A percentile compares a stretch with the other conserved stretches of the same genome.
Evolutionary conservation across 2,113 vertebrate genomes (phyloP).

Genomic region (Caracal caracal): DNA sequence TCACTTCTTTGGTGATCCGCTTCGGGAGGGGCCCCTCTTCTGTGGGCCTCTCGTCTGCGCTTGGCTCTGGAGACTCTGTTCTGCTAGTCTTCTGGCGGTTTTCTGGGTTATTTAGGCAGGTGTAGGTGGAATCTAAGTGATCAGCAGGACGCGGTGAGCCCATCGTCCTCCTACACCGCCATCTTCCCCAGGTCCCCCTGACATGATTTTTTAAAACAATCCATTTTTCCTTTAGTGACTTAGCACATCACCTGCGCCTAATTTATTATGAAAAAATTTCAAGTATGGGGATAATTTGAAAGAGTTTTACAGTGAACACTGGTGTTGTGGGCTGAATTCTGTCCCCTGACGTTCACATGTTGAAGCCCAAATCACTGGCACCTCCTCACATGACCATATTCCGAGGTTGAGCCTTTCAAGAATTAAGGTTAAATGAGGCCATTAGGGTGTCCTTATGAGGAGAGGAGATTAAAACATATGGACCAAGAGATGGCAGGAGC

Average conservation of each 20-base stretch:
- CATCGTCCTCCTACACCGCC: too few relatives aligned
- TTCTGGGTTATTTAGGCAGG: too few relatives aligned
- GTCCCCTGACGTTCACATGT: background rate
- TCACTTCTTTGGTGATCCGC: rapidly evolving
- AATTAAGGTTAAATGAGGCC: background rate
- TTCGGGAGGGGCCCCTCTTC: too few relatives aligned
- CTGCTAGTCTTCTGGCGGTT: too few relatives aligned
- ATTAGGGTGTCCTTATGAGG: background rate
- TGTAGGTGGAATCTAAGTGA: too few relatives aligned
- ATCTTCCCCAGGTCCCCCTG: too few relatives aligned
- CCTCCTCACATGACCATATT: background rate
- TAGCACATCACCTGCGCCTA: background rate
- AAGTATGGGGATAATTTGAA: background rate
- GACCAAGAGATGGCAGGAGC: background rate
- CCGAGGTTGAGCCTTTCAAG: background rate
- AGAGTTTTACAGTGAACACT: background rate
- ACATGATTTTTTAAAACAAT: background rate
- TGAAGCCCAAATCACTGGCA: background rate
- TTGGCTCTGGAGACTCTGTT: too few relatives aligned
- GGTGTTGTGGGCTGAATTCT: background rate
- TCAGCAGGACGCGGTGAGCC: too few relatives aligned
- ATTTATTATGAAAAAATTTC: background rate
- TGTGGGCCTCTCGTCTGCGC: too few relatives aligned
- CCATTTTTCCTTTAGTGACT: background rate
- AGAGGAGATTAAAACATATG: background rate